A percentile compares a stretch with the other conserved stretches of the same genome.
These are phyloP conservation scores for Bembecia ichneumoniformis DNA, from an alignment of 2,888 invertebrate species.

Conservation along the genomic window DNA sequence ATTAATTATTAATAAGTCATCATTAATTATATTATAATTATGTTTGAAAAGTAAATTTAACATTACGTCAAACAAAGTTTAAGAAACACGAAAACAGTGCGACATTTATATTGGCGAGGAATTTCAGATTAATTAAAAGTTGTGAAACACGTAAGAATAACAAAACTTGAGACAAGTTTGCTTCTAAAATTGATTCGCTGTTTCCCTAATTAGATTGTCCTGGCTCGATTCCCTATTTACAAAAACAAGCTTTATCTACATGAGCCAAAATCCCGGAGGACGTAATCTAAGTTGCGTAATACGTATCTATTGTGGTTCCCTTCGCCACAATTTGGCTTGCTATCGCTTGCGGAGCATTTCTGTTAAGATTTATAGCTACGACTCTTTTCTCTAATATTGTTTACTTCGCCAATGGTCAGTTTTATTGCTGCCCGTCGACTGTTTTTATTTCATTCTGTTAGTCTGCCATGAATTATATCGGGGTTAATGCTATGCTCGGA, in stretches of 20 bases:
- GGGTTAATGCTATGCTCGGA: slow-evolving; percentile 26
- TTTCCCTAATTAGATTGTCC: not conserved
- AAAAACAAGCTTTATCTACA: not conserved
- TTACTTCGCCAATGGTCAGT: slow-evolving; percentile 61
- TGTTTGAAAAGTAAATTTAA: too few species aligned
- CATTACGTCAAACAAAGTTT: too few species aligned
- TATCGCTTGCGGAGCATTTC: slow-evolving; percentile 49
- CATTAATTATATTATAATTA: too few species aligned
- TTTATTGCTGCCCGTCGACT: slow-evolving; percentile 48
- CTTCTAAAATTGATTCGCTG: not conserved
- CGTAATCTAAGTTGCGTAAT: slow-evolving; percentile 38
- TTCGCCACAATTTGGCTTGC: slow-evolving; percentile 51
- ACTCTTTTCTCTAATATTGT: slow-evolving; percentile 61
- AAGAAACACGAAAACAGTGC: too few species aligned
- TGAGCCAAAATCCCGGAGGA: slow-evolving; percentile 14
- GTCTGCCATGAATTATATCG: slow-evolving; percentile 24
- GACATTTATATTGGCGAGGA: too few species aligned
- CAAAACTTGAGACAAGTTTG: too few species aligned
- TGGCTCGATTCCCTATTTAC: not conserved
- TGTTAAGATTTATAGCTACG: slow-evolving; percentile 51
- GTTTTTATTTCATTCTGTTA: slow-evolving; percentile 41
- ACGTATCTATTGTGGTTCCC: slow-evolving; percentile 11
- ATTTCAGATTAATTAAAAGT: too few species aligned
- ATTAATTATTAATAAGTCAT: too few species aligned
- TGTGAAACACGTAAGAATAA: too few species aligned